Evolutionary conservation across 1,140 invertebrate genomes (phyloP), one percentile per base, ranked within the genome.

Genomic region (Plutomurus gul): DNA sequence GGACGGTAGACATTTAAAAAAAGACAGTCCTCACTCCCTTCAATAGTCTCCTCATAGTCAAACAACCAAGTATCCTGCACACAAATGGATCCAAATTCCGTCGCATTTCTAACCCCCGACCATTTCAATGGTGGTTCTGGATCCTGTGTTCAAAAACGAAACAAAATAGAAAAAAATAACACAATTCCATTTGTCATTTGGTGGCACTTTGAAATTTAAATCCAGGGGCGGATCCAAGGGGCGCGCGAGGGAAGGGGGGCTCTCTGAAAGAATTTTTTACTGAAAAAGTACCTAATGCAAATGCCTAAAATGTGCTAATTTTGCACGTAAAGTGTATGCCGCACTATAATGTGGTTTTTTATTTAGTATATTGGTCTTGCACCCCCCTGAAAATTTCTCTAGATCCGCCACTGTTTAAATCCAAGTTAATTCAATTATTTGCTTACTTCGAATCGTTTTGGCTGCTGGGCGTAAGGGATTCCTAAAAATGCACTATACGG

Each of bases 1-100:
- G n/a, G n/a, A n/a, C n/a, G n/a, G n/a, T n/a, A n/a, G n/a, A 91
- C 84, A 81, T 91, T 90, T 43, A 91, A 82, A 78, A 89, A 91
- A 0, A 91, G 84, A 82, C 90, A 91, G 82, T 91, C 89, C 84
- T 91, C 90, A 3, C 85, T 71, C 43, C 87, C 87, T 6, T 76
- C 25, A 0, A 87, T 16, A 65, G 56, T 33, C 18, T 65, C 22
- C 13, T 33, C 27, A 13, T 65, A 65, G 18, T 65, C 56, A 33
- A 33, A 36, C 13, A 4, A 1, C 56, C 56, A 65, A 7, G 27
- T 16, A n/a, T 65, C 56, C 16, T 65, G 56, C 84, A 88, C 36
- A 77, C 88, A 88, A 0, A 77, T 65, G 27, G 84, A 80, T 0
- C 86, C 85, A 51, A 82, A 84, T 78, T 86, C 85, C 0, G 84